These are phyloP conservation scores for Propithecus coquereli DNA, from an alignment of 2,113 vertebrate species.

Conservation along the genomic window DNA sequence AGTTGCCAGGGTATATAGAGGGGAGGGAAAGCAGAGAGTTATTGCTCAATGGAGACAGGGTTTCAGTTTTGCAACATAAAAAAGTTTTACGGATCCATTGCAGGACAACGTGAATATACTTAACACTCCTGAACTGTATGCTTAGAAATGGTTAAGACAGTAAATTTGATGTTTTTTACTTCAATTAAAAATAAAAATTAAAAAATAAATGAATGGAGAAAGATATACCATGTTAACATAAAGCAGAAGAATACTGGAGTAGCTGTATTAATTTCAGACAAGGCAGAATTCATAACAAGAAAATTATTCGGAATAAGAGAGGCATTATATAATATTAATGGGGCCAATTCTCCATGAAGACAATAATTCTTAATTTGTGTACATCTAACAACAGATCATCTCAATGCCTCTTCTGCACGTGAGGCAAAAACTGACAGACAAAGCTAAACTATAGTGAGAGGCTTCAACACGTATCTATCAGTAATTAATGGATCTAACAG, in stretches of 20 bases:
- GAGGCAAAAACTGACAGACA: background rate
- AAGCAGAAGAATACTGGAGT: background rate
- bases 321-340: background rate
- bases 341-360: background rate
- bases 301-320: background rate
- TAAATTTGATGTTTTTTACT: background rate
- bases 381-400: no score
- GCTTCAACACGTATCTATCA: background rate
- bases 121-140: background rate
- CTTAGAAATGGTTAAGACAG: background rate
- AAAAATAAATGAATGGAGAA: background rate
- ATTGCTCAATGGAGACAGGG: background rate
- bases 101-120: background rate
- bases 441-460: background rate
- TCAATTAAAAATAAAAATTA: background rate
- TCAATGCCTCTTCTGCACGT: background rate
- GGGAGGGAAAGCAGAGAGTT: no score
- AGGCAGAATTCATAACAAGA: background rate
- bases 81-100: background rate
- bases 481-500: background rate
- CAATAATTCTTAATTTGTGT: background rate
- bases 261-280: background rate
- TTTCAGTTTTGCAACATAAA: background rate
- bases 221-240: no score
- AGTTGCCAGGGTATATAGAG: no score